Conservation (phyloP, 1,140 invertebrate genomes). For the Metaphire vulgaris region DNA sequence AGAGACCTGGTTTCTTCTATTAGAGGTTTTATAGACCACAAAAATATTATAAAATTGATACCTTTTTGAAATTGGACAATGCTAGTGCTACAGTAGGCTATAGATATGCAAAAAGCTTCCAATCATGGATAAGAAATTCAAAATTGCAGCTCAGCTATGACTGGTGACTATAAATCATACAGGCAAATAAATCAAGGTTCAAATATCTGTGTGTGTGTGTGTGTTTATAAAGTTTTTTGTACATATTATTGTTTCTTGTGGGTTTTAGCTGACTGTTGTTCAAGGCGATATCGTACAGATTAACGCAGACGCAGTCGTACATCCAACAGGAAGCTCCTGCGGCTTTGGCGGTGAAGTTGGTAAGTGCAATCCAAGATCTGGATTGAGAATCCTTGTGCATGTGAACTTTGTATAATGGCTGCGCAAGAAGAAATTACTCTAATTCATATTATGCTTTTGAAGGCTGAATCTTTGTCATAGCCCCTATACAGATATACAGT, state of each 20-base stretch:
- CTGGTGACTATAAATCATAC: not conserved
- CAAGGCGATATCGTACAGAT: conserved; percentile 57
- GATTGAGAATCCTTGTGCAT: too few relatives aligned
- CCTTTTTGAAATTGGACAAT: too few relatives aligned
- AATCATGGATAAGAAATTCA: not conserved
- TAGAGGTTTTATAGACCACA: too few relatives aligned
- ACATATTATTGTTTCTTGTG: not conserved
- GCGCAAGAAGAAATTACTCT: too few relatives aligned
- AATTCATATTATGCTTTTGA: too few relatives aligned
- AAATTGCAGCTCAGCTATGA: not conserved
- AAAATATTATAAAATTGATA: too few relatives aligned
- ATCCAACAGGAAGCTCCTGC: conserved; percentile 56
- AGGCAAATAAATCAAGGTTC: not conserved
- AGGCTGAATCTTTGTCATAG: too few relatives aligned
- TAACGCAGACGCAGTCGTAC: conserved; percentile 56
- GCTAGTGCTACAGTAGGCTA: not conserved
- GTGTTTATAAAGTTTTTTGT: not conserved
- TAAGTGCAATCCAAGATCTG: too few relatives aligned
- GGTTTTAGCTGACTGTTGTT: conserved; percentile 54
- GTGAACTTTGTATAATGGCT: too few relatives aligned
- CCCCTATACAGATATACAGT: too few relatives aligned
- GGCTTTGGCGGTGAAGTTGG: conserved; percentile 57
- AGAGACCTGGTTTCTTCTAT: too few relatives aligned
- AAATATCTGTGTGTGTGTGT: not conserved
- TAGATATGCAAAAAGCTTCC: not conserved